Percentiles rank a stretch among this genome's conserved stretches.
Evolutionary conservation across 2,113 vertebrate genomes (phyloP).

Genomic region (Rhinolophus ferrumequinum): DNA sequence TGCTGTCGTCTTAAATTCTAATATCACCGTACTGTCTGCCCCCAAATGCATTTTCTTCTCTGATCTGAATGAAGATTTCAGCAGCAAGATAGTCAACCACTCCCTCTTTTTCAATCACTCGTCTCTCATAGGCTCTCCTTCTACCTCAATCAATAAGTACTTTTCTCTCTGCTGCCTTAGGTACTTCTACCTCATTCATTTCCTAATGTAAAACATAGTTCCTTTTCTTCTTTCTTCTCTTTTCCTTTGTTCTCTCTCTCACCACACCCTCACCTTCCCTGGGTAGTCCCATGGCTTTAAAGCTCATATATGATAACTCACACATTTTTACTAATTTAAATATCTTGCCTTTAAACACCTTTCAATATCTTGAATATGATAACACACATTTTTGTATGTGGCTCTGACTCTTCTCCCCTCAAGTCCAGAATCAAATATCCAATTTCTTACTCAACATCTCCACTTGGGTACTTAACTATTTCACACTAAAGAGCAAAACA

Average conservation of each 20-base stretch:
- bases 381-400: background rate
- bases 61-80: background rate
- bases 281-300: background rate
- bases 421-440: background rate
- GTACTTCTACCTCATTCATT: background rate
- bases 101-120: background rate
- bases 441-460: background rate
- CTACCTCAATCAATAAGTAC: background rate
- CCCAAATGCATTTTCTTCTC: background rate
- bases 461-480: background rate
- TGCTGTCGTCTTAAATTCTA: background rate
- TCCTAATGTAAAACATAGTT: background rate
- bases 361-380: background rate
- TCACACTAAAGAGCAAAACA: background rate
- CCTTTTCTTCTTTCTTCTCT: background rate
- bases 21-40: background rate
- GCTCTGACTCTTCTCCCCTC: background rate
- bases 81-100: background rate
- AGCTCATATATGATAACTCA: background rate
- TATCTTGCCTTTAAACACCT: background rate
- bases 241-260: background rate
- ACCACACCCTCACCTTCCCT: background rate
- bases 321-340: background rate
- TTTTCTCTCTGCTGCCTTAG: background rate
- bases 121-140: background rate